Evolutionary conservation across 2,797 vertebrate genomes (phyloP), one percentile per base, ranked within the genome.

Genomic region (Chelon auratus): DNA sequence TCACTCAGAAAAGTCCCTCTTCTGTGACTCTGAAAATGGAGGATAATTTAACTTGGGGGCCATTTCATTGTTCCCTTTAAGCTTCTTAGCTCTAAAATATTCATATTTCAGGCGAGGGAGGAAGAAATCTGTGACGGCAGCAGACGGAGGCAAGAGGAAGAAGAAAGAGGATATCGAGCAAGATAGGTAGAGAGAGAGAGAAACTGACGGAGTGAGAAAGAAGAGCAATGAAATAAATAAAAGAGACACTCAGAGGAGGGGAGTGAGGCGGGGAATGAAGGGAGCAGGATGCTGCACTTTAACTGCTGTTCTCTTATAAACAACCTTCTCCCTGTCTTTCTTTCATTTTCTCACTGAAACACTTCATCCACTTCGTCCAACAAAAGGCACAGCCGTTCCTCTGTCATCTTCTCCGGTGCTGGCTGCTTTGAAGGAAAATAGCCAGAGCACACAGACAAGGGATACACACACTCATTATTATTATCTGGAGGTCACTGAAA

Each of bases 1-100:
- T 91, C 86, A 82, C 79, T 89, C 80, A 60, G 67, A 77, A 84
- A 81, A 91, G 74, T 87, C 86, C 71, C 76, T 88, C 82, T 84
- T 87, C 83, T 85, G 72, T 91, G 89, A 90, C 82, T 84, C 80
- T 69, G 85, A 87, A 92, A 93, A 93, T 92, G 82, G 87, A 92
- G 91, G 92, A 86, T 93, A 92, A 94, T 93, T 93, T 93, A 92
- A 93, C 93, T 92, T 87, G 84, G 90, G 82, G 92, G 87, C 89
- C 82, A 91, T 92, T 92, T 93, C 90, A 94, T 95, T 95, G 93
- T 95, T 94, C 92, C 84, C 91, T 91, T 80, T 94, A 94, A 95
- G 93, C 94, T 93, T 88, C 93, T 95, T 94, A 94, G 89, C 91
- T 91, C 77, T 94, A 92, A 95, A 94, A 95, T 95, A 95, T 95